Conservation (phyloP, 1,140 invertebrate species). For the Drosophila bocqueti region DNA sequence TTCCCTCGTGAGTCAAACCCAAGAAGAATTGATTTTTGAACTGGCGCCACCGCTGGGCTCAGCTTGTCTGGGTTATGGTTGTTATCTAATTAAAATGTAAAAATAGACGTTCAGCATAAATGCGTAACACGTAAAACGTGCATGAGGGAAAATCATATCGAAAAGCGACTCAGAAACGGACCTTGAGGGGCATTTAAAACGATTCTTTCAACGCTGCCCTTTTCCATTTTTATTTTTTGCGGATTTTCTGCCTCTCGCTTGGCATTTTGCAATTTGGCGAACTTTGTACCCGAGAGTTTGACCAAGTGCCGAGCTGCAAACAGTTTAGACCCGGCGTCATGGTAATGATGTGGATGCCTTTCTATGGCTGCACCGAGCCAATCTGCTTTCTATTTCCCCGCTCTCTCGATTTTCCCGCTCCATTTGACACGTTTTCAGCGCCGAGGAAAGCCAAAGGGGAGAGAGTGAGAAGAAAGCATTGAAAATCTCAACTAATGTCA, state of each 20-base stretch:
- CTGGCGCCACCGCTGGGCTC: slow-evolving; percentile 21
- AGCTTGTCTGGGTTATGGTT: slow-evolving; percentile 53
- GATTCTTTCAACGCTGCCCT: slow-evolving; percentile 39
- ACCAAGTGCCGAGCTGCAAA: slow-evolving; percentile 50
- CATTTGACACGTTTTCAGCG: slow-evolving; percentile 63
- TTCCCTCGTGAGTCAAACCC: slow-evolving; percentile 28
- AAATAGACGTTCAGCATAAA: slow-evolving; percentile 55
- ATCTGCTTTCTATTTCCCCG: slow-evolving; percentile 28
- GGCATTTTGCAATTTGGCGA: slow-evolving; percentile 48
- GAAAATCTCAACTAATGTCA: slow-evolving; percentile 78
- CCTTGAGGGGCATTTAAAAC: slow-evolving; percentile 68
- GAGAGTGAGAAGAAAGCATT: slow-evolving; percentile 43
- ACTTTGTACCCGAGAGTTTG: slow-evolving; percentile 63
- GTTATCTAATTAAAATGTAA: slow-evolving; percentile 67
- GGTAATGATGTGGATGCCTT: slow-evolving; percentile 56
- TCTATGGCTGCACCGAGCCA: slow-evolving; percentile 57
- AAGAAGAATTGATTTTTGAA: slow-evolving; percentile 11
- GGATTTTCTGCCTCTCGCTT: slow-evolving; percentile 18
- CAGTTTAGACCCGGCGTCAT: slow-evolving; percentile 41
- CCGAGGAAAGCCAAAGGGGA: neutral
- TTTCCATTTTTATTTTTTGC: slow-evolving; percentile 1
- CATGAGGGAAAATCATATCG: slow-evolving; percentile 48
- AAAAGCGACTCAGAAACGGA: slow-evolving; percentile 38
- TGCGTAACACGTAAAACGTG: slow-evolving; percentile 36
- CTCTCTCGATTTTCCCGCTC: neutral